Evolutionary conservation across 2,888 invertebrate genomes (phyloP).

Genomic region (Lutraria lutraria): DNA sequence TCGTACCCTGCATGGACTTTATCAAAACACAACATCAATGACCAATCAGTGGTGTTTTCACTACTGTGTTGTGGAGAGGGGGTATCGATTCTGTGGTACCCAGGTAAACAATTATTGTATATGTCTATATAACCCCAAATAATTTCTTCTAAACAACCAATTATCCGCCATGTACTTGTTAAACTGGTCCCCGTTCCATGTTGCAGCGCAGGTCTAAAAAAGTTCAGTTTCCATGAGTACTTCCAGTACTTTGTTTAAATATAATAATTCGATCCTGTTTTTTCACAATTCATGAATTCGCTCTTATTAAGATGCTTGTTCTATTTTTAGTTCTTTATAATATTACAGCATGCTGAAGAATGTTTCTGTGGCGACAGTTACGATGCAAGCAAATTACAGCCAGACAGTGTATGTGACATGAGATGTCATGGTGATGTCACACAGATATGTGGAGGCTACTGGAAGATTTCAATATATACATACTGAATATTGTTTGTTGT

Average conservation of each 20-base stretch:
- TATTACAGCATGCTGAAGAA: background rate
- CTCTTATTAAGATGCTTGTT: too few species aligned
- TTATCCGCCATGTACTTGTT: too few species aligned
- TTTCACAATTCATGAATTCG: too few species aligned
- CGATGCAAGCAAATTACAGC: background rate
- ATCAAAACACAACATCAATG: background rate
- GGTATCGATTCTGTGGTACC: background rate
- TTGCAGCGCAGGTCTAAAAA: too few species aligned
- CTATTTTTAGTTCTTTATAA: too few species aligned
- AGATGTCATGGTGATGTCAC: background rate
- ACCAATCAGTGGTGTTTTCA: background rate
- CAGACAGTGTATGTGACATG: background rate
- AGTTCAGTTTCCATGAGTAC: too few species aligned
- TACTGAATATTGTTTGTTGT: background rate
- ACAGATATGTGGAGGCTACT: background rate
- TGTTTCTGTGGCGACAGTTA: conserved; percentile 1
- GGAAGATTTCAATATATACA: background rate
- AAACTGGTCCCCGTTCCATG: too few species aligned
- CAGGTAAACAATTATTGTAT: background rate
- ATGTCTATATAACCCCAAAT: too few species aligned
- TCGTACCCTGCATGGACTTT: background rate
- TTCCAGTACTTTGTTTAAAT: too few species aligned
- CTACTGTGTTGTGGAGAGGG: background rate
- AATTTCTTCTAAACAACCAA: too few species aligned
- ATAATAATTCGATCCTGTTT: too few species aligned